Percentiles rank a stretch among this genome's conserved stretches.
Evolutionary conservation across 2,888 invertebrate species (phyloP).

Genomic region (Ferrisia virgata): DNA sequence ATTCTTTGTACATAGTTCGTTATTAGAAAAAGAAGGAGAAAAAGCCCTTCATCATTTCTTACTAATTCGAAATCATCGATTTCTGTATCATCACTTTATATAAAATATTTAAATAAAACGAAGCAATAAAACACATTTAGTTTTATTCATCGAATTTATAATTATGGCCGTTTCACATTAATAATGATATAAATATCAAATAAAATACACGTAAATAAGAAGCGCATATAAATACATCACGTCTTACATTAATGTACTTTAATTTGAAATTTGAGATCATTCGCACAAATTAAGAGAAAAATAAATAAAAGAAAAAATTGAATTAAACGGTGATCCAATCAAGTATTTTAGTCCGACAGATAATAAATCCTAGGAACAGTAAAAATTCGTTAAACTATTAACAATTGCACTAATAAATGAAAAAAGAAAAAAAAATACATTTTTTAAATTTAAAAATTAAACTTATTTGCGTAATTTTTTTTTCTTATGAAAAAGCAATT

Average conservation of each 20-base stretch:
- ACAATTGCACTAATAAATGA: neutral
- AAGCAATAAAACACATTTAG: neutral
- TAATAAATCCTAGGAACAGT: neutral
- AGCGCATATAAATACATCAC: neutral
- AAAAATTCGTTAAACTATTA: neutral
- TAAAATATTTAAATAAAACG: neutral
- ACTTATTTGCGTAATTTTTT: neutral
- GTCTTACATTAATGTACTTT: neutral
- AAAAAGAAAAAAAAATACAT: neutral
- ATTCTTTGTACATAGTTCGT: too few relatives aligned
- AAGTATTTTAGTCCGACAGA: neutral
- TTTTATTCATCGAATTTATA: neutral
- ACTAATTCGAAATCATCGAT: too few relatives aligned
- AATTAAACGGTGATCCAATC: constrained; percentile 5
- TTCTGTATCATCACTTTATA: too few relatives aligned
- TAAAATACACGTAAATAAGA: neutral
- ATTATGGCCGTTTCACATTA: neutral
- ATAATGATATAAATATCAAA: constrained; percentile 8
- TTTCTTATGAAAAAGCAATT: neutral
- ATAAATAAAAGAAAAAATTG: neutral
- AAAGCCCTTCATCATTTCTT: too few relatives aligned
- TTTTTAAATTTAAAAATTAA: neutral
- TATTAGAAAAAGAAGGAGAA: too few relatives aligned
- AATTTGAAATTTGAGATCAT: constrained; percentile 12
- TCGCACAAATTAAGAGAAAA: neutral